These are phyloP conservation scores for Drosophila quadrilineata DNA, from an alignment of 1,140 invertebrate species.

Conservation along the genomic window DNA sequence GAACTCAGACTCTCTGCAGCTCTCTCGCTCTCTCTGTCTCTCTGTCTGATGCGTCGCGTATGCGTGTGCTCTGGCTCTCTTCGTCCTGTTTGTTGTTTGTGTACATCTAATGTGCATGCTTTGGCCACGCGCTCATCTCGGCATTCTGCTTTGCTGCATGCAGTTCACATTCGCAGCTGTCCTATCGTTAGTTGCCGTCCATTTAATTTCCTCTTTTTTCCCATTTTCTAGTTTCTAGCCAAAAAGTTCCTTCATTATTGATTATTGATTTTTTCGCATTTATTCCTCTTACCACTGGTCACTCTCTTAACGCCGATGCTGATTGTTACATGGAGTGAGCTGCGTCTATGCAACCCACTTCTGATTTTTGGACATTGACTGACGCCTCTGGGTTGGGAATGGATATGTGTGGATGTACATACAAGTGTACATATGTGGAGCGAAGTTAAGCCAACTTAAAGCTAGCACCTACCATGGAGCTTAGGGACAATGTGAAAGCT, in stretches of 20 bases:
- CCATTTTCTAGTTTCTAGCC: no score
- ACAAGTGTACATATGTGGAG: no score
- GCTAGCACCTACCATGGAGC: constrained; percentile 1
- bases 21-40: constrained; percentile 5
- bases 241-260: constrained; percentile 59
- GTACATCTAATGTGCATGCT: constrained; percentile 48
- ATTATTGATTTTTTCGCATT: constrained; percentile 67
- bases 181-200: constrained; percentile 18
- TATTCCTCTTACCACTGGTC: neutral
- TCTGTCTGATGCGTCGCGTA: neutral
- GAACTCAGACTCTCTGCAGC: constrained; percentile 19
- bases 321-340: neutral
- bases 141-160: no score
- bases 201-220: no score
- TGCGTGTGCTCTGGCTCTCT: constrained; percentile 10
- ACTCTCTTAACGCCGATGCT: neutral
- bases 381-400: constrained; percentile 16
- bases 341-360: neutral
- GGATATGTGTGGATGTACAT: no score
- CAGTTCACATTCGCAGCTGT: constrained; percentile 64
- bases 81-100: constrained; percentile 5
- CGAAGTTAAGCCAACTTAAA: constrained; percentile 34
- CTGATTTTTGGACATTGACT: constrained; percentile 5
- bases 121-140: constrained; percentile 43
- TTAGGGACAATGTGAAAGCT: constrained; percentile 4